Percentiles rank a stretch among this genome's conserved stretches.
These are phyloP conservation scores for Brassicogethes aeneus DNA, from an alignment of 2,888 invertebrate genomes.

Conservation along the genomic window DNA sequence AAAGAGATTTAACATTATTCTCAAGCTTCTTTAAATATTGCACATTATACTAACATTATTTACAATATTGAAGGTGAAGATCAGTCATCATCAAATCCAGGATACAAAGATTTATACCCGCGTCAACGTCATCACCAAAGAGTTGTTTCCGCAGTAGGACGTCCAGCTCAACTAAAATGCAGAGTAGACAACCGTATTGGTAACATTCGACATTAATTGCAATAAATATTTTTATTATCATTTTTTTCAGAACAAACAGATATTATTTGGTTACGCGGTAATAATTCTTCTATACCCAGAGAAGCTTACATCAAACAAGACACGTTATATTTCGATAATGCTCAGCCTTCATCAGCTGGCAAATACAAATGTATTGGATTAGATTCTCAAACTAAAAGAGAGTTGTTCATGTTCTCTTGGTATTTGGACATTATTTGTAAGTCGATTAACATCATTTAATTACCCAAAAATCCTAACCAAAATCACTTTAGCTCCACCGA, in stretches of 20 bases:
- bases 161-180: constrained; percentile 52
- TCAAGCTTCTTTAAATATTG: no score
- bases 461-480: no score
- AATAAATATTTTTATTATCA: background rate
- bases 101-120: no score
- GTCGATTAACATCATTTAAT: no score
- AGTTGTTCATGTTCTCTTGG: constrained; percentile 49
- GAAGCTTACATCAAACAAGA: constrained; percentile 45
- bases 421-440: constrained; percentile 48
- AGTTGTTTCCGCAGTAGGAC: constrained; percentile 51
- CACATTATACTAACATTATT: no score
- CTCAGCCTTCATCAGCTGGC: constrained; percentile 57
- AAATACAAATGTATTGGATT: constrained; percentile 63
- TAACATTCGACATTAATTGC: constrained; percentile 9
- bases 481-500: no score
- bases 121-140: no score
- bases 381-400: constrained; percentile 41
- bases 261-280: constrained; percentile 57
- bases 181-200: constrained; percentile 33
- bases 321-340: constrained; percentile 48
- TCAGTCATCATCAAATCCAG: no score
- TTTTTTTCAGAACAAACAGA: background rate
- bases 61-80: no score
- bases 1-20: constrained; percentile 19
- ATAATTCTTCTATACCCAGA: constrained; percentile 56